Evolutionary conservation across 2,888 invertebrate genomes (phyloP).

Genomic region (Drosophila demipolita): DNA sequence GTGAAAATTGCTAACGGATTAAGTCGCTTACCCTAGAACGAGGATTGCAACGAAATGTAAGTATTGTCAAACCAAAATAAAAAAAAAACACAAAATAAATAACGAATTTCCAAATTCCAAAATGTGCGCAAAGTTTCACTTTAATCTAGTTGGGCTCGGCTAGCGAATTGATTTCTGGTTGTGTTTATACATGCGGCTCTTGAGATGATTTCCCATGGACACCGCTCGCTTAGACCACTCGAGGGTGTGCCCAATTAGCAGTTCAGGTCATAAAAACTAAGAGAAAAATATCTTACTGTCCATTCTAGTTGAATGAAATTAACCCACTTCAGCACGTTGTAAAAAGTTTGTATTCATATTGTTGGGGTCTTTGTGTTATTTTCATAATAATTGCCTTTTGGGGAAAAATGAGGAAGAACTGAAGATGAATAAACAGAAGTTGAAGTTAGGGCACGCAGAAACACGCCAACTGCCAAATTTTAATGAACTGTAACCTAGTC

Average conservation of each 20-base stretch:
- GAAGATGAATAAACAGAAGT: slow-evolving; percentile 50
- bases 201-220: slow-evolving; percentile 59
- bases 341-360: slow-evolving; percentile 44
- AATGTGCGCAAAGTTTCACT: slow-evolving; percentile 39
- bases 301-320: slow-evolving; percentile 78
- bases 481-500: slow-evolving; percentile 54
- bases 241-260: slow-evolving; percentile 71
- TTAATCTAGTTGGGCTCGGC: slow-evolving; percentile 8
- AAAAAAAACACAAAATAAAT: not conserved
- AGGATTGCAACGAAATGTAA: slow-evolving; percentile 22
- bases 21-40: slow-evolving; percentile 35
- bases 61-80: slow-evolving; percentile 10
- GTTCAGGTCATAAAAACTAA: slow-evolving; percentile 48
- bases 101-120: slow-evolving; percentile 25
- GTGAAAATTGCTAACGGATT: slow-evolving; percentile 48
- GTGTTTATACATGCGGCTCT: slow-evolving; percentile 56
- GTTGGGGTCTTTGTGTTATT: slow-evolving; percentile 53
- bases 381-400: slow-evolving; percentile 63
- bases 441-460: slow-evolving; percentile 1
- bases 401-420: slow-evolving; percentile 30
- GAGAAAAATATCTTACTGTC: slow-evolving; percentile 28
- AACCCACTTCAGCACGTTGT: slow-evolving; percentile 67
- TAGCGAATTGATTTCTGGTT: slow-evolving; percentile 17
- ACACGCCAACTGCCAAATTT: slow-evolving; percentile 56
- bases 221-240: slow-evolving; percentile 43